Evolutionary conservation across 2,797 vertebrate genomes (phyloP).

Genomic region (Halcyon badia): DNA sequence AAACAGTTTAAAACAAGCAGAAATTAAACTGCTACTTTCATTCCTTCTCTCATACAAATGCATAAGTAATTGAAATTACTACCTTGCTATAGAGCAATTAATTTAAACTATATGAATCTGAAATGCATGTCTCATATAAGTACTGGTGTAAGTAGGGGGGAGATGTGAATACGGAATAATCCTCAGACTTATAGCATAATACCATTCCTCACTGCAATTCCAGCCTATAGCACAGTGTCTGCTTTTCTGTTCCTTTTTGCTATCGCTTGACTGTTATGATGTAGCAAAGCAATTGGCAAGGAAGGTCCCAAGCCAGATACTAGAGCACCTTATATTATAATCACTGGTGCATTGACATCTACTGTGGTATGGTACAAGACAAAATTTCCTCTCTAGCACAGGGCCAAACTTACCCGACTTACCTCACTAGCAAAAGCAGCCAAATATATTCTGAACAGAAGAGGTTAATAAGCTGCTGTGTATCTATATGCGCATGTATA

Average conservation of each 20-base stretch:
- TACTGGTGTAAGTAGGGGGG: rapidly evolving
- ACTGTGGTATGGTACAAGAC: background rate
- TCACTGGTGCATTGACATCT: background rate
- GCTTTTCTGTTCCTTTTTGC: background rate
- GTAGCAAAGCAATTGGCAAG: background rate
- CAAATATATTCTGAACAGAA: background rate
- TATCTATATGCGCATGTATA: background rate
- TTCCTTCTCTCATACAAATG: background rate
- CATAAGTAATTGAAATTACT: background rate
- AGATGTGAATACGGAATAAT: background rate
- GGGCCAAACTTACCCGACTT: background rate
- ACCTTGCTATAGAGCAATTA: background rate
- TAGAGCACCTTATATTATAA: background rate
- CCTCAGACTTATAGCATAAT: background rate
- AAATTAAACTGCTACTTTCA: background rate
- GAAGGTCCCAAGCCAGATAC: background rate
- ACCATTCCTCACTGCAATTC: background rate
- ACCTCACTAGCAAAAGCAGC: background rate
- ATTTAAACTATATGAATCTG: background rate
- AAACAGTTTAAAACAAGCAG: background rate
- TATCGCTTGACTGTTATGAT: background rate
- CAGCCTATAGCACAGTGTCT: background rate
- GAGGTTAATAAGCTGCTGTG: background rate
- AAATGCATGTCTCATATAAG: rapidly evolving
- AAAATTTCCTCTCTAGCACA: background rate